Evolutionary conservation across 2,113 vertebrate genomes (phyloP), one percentile per base, ranked within the genome.

Genomic region (Passer montanus): DNA sequence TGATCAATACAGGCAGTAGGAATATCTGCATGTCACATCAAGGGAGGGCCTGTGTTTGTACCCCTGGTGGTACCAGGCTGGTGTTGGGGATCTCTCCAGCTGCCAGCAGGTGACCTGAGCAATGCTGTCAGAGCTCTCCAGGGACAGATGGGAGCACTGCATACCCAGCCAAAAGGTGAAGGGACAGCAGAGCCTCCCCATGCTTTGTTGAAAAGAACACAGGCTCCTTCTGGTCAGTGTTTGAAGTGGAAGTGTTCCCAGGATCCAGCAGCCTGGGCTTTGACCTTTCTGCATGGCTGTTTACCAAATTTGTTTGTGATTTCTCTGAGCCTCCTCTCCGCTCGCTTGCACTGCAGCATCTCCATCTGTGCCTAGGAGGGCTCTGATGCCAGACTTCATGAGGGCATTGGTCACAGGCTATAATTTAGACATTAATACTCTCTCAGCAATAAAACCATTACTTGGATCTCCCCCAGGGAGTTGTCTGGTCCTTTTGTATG

Each of bases 51-150:
- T 52, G 10, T n/a, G 21, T 43, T 39, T 7, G 8, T 46, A 18
- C 13, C 15, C 16, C 3, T 3, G 14, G 14, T 41, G 30, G 14
- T 23, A 1, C 19, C 0, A 67, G 28, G 37, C 0, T 67, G 26
- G 37, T 0, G 4, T 59, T 33, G 3, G 77, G 84, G 55, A 15
- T 41, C 55, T 60, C 62, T 75, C 63, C 7, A 1, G 27, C 22
- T 72, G 69, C 33, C 46, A 19, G 49, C 2, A 18, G 33, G 24
- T 68, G 84, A 49, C 17, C 4, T 5, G 21, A 13, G 75, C 9
- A 20, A 52, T 7, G 19, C 76, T 50, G 24, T 33, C 53, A 13
- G 10, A 72, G 28, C 37, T 67, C 89, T 78, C 76, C 68, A 35
- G 33, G 39, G 47, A 49, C 39, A n/a, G 59, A 9, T 10, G 66